Evolutionary conservation across 2,888 invertebrate species (phyloP), one percentile per base, ranked within the genome.

Genomic region (Ochropleura plecta): DNA sequence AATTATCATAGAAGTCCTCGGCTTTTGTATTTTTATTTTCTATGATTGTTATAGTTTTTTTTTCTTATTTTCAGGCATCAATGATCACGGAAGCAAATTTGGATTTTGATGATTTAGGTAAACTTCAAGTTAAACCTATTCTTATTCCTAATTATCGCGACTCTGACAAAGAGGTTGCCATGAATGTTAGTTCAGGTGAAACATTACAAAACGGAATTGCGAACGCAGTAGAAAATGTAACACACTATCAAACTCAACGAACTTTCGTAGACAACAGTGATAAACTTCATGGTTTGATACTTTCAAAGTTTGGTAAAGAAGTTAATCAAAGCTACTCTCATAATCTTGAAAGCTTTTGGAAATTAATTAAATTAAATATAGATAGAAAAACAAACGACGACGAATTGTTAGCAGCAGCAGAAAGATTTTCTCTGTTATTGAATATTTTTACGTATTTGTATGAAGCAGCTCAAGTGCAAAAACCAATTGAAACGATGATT

Each of bases 41-140:
- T 30, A 30, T 30, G 30, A 30, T 30, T 30, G 3, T 30, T 30
- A 30, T 30, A 30, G 30, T 30, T 30, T 2, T 30, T 42, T 48
- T 48, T 78, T 42, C 49, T 40, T 51, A 5, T 66, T 83, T 72
- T 63, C 83, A 82, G 82, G 55, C 10, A 49, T 68, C 68, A 46
- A 14, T 46, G 20, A 40, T 1, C 16, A 8, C 42, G n/a, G 10
- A 18, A 57, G 8, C 7, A 30, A 49, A 7, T n/a, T 6, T 30
- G 18, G 60, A 40, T 3, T 0, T 14, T 18, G 46, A 71, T 53
- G 18, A n/a, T 18, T 42, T 51, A 64, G 53, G 59, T 83, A 67
- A 76, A 60, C n/a, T 83, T 64, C 14, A 40, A 67, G 69, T 83
- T 70, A 10, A 60, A 70, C 83, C 83, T 70, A 63, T 83, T 53